Evolutionary conservation across 2,888 invertebrate genomes (phyloP).

Genomic region (Drosophila barbarae): DNA sequence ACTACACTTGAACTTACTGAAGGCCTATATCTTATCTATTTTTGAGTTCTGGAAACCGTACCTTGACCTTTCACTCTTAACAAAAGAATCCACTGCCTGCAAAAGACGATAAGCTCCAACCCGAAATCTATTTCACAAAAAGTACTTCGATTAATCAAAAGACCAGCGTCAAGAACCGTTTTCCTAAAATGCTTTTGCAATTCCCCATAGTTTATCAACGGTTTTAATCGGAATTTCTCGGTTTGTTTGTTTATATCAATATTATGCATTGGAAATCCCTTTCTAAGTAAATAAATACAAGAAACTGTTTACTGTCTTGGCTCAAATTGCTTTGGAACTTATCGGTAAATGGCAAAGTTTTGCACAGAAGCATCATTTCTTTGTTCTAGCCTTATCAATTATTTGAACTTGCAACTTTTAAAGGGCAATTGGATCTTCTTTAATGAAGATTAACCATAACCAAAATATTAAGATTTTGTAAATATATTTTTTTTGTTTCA

Average conservation of each 20-base stretch:
- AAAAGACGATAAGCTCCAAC: slow-evolving; percentile 18
- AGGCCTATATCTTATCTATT: slow-evolving; percentile 46
- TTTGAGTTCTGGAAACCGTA: slow-evolving; percentile 27
- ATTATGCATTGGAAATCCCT: slow-evolving; percentile 35
- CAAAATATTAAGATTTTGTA: neutral
- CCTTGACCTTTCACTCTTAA: slow-evolving; percentile 46
- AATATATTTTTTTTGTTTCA: neutral
- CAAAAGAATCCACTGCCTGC: slow-evolving; percentile 15
- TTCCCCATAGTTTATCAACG: slow-evolving; percentile 38
- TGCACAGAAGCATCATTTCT: slow-evolving; percentile 39
- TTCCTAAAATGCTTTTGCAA: slow-evolving; percentile 10
- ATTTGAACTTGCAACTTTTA: neutral
- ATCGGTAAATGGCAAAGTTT: slow-evolving; percentile 45
- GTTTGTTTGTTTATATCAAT: slow-evolving; percentile 46
- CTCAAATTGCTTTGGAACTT: slow-evolving; percentile 26
- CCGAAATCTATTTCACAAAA: slow-evolving; percentile 8
- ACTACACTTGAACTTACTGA: neutral
- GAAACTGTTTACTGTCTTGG: slow-evolving; percentile 18
- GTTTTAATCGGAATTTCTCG: slow-evolving; percentile 46
- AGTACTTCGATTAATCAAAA: slow-evolving; percentile 16
- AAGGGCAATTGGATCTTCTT: neutral
- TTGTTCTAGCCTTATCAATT: slow-evolving; percentile 35
- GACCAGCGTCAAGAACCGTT: slow-evolving; percentile 16
- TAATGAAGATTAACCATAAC: neutral
- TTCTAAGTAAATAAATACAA: slow-evolving; percentile 22